Percentiles rank a stretch among this genome's conserved stretches.
Evolutionary conservation across 2,113 vertebrate genomes (phyloP).

Genomic region (Crypturellus undulatus): DNA sequence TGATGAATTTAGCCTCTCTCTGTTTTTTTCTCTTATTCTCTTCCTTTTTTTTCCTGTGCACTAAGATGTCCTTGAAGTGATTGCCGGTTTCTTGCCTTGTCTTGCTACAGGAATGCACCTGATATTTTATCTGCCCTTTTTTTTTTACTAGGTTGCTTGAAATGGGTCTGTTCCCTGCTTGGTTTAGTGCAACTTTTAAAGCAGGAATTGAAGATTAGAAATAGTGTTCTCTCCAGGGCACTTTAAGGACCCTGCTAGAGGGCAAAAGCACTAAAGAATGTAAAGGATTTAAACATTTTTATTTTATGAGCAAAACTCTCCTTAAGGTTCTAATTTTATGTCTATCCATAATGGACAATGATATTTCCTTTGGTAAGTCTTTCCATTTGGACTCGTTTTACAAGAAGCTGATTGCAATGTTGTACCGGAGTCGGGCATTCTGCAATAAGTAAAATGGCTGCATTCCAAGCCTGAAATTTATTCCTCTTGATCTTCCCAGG

Average conservation of each 20-base stretch:
- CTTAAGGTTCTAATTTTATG: constrained; percentile 21
- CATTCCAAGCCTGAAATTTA: background rate
- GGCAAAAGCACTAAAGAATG: background rate
- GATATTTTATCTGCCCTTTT: constrained; percentile 45
- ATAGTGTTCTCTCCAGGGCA: constrained; percentile 27
- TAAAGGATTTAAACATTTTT: background rate
- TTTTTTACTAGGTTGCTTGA: constrained; percentile 25
- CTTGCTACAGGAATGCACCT: background rate
- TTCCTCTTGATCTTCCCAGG: background rate
- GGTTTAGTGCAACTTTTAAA: constrained; percentile 15
- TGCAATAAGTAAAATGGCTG: background rate
- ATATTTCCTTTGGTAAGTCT: background rate
- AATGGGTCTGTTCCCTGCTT: background rate
- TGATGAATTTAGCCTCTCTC: background rate
- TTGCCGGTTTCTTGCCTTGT: constrained; percentile 45
- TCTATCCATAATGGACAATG: background rate
- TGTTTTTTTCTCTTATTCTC: background rate
- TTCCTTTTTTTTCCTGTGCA: background rate
- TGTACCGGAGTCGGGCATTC: background rate
- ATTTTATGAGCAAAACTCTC: background rate
- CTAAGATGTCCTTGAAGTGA: constrained; percentile 34
- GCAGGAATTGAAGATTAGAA: background rate
- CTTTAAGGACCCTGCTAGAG: background rate
- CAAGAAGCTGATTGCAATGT: background rate
- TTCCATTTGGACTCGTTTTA: background rate